phyloP scores from a whole-genome alignment of 2,113 vertebrate species.

The Phalacrocorax pelagicus region DNA sequence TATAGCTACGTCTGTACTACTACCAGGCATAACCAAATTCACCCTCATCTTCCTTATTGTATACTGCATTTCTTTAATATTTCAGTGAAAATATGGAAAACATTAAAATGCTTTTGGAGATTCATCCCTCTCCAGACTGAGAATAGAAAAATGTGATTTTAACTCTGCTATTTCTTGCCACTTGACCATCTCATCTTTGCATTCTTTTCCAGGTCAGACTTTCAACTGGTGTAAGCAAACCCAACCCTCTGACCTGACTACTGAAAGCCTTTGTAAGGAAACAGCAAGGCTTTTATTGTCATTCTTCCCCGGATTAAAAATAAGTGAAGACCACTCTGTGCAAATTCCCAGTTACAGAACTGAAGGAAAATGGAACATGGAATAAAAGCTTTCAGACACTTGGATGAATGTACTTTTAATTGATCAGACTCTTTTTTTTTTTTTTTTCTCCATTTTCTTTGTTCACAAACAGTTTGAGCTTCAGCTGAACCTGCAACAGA shows the following conservation, averaged over 20 bases:
- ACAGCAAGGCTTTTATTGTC: background rate
- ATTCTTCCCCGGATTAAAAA: conserved; percentile 5
- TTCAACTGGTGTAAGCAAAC: background rate
- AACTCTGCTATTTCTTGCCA: background rate
- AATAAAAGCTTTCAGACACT: conserved; percentile 25
- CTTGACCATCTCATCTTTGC: background rate
- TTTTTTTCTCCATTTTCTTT: background rate
- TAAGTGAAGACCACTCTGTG: background rate
- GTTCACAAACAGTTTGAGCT: background rate
- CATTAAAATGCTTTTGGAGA: background rate
- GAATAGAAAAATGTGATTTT: background rate
- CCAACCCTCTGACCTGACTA: background rate
- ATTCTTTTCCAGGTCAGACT: conserved; percentile 16
- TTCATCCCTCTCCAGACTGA: background rate
- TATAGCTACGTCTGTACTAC: background rate
- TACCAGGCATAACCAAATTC: background rate
- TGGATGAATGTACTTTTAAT: conserved; percentile 20
- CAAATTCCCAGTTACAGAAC: conserved; percentile 1
- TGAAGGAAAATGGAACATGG: background rate
- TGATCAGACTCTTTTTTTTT: background rate
- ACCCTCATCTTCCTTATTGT: background rate
- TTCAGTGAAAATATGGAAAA: background rate
- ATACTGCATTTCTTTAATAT: background rate
- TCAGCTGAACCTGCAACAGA: background rate
- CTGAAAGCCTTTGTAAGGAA: conserved; percentile 12